Conservation (phyloP, 2,888 invertebrate species). For the Apodemia mormo region DNA sequence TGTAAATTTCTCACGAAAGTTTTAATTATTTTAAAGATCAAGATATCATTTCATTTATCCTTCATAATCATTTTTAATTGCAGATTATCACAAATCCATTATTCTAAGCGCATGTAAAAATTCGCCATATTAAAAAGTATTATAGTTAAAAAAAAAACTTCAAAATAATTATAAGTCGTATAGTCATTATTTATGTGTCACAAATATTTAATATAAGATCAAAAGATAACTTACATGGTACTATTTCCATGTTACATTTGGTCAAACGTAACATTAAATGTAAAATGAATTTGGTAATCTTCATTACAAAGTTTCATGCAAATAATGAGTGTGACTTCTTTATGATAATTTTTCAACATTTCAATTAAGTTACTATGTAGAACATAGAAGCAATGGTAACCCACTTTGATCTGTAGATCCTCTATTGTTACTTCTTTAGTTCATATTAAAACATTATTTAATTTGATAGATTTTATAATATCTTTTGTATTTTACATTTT, state of each 20-base stretch:
- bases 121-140: background rate
- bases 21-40: background rate
- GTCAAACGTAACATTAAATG: background rate
- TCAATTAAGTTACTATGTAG: background rate
- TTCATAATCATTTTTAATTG: background rate
- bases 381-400: no score
- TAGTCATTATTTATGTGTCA: background rate
- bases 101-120: background rate
- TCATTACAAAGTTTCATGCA: background rate
- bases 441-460: background rate
- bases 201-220: background rate
- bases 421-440: background rate
- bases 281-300: background rate
- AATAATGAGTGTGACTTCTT: background rate
- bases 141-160: no score
- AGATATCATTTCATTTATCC: background rate
- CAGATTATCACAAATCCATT: background rate
- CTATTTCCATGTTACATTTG: background rate
- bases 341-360: background rate
- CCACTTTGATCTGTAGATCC: background rate
- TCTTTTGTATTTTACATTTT: no score
- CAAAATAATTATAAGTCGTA: no score
- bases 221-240: background rate
- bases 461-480: no score
- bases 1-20: no score